A percentile compares a stretch with the other conserved stretches of the same genome.
Evolutionary conservation across 2,888 invertebrate species (phyloP).

Genomic region (Tachina grossa): DNA sequence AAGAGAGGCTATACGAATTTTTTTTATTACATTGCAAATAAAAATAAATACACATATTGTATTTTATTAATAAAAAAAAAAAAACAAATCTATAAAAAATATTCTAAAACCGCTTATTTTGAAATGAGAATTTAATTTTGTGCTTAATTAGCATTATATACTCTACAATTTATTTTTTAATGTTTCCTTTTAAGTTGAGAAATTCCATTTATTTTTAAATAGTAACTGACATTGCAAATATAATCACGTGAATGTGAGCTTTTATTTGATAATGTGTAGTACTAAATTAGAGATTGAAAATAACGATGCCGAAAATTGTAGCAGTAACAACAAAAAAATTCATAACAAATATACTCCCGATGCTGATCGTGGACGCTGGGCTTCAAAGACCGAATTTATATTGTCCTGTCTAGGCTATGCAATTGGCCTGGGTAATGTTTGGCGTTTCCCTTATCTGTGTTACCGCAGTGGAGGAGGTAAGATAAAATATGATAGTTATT

Average conservation of each 20-base stretch:
- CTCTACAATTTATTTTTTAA: not conserved
- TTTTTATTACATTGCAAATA: not conserved
- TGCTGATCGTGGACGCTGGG: constrained; percentile 87
- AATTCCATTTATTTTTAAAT: not conserved
- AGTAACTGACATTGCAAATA: constrained; percentile 6
- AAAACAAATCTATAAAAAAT: not conserved
- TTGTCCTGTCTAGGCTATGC: constrained; percentile 92
- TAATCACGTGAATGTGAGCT: constrained; percentile 9
- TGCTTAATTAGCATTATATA: not conserved
- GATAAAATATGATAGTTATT: constrained; percentile 26
- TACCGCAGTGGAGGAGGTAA: constrained; percentile 92
- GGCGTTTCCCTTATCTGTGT: constrained; percentile 93
- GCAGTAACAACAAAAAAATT: not conserved
- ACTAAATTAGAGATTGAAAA: constrained; percentile 16
- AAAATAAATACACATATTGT: not conserved
- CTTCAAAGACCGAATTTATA: constrained; percentile 89
- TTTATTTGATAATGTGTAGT: constrained; percentile 39
- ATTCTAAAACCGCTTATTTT: too few species aligned
- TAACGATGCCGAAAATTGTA: constrained; percentile 5
- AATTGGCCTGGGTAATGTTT: constrained; percentile 93
- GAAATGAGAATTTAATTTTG: not conserved
- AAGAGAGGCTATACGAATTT: constrained; percentile 1
- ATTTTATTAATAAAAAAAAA: constrained; percentile 2
- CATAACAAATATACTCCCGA: constrained; percentile 73
- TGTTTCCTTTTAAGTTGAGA: not conserved